Evolutionary conservation across 2,113 vertebrate species (phyloP).

Genomic region (Amblyopsis rosae): DNA sequence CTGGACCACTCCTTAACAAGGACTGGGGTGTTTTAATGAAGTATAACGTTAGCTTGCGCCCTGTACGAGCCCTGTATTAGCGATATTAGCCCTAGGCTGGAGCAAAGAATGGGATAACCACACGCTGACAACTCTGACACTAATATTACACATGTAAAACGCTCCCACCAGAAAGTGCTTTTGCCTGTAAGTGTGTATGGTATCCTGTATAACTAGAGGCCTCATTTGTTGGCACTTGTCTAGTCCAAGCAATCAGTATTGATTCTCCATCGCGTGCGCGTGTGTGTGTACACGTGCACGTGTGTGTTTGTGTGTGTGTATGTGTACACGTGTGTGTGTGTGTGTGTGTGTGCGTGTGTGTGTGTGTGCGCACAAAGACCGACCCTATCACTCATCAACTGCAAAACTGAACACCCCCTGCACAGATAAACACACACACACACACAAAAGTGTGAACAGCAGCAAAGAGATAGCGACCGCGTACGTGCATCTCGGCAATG

Average conservation of each 20-base stretch:
- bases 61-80: too few relatives aligned
- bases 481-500: background rate
- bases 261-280: background rate
- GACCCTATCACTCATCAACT: background rate
- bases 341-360: conserved; percentile 20
- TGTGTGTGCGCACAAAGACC: background rate
- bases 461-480: background rate
- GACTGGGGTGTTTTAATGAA: too few relatives aligned
- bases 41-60: too few relatives aligned
- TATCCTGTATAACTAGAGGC: too few relatives aligned
- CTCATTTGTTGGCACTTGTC: too few relatives aligned
- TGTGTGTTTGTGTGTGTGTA: conserved; percentile 21
- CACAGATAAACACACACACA: conserved; percentile 4
- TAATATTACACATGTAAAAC: too few relatives aligned
- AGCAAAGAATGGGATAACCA: too few relatives aligned
- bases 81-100: too few relatives aligned
- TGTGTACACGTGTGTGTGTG: conserved; percentile 37
- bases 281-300: conserved; percentile 16
- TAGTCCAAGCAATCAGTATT: background rate
- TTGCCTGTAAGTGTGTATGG: too few relatives aligned
- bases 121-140: too few relatives aligned
- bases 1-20: too few relatives aligned
- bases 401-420: background rate
- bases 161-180: too few relatives aligned
- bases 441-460: background rate